Evolutionary conservation across 1,140 invertebrate genomes (phyloP), one percentile per base, ranked within the genome.

Genomic region (Drosophila ironensis): DNA sequence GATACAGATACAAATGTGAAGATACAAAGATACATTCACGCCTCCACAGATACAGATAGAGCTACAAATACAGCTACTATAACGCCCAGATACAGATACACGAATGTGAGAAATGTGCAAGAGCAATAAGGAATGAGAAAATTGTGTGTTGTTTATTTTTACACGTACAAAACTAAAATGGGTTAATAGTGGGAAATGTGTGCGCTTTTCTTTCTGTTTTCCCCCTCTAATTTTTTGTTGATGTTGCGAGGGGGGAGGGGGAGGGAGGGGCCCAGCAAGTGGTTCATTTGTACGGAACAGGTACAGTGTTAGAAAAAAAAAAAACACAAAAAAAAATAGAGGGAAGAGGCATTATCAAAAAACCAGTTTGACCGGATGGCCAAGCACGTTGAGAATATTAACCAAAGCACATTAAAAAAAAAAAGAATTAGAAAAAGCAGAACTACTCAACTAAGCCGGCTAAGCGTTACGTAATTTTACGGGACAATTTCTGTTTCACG

Each of bases 121-220:
- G 33, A 40, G 45, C 27, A 59, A 38, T 5, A 42, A 40, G 56
- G 56, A 53, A 72, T 61, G 59, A 28, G 56, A 48, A 69, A 52
- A 63, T 69, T 46, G 19, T 41, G 35, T 41, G 64, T 80, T 78
- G 37, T 77, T 77, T 82, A 82, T 84, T 81, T 81, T 81, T 81
- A 81, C 78, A 77, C 63, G 41, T 35, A 54, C 60, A 54, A 63
- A 64, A 76, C 59, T 67, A 33, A 81, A 82, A 77, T 82, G 78
- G 77, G 78, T 82, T 82, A 82, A 82, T 73, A 77, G 77, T 77
- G 77, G 77, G 68, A 82, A 77, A 72, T 82, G 72, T 61, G 41
- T 67, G 63, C 48, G 63, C 41, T 54, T 67, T 53, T 45, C 61
- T 4, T 50, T 11, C 17, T 14, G 3, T 14, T 22, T 30, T 20